Evolutionary conservation across 2,797 vertebrate genomes (phyloP), one percentile per base, ranked within the genome.

Genomic region (Poecilia picta): DNA sequence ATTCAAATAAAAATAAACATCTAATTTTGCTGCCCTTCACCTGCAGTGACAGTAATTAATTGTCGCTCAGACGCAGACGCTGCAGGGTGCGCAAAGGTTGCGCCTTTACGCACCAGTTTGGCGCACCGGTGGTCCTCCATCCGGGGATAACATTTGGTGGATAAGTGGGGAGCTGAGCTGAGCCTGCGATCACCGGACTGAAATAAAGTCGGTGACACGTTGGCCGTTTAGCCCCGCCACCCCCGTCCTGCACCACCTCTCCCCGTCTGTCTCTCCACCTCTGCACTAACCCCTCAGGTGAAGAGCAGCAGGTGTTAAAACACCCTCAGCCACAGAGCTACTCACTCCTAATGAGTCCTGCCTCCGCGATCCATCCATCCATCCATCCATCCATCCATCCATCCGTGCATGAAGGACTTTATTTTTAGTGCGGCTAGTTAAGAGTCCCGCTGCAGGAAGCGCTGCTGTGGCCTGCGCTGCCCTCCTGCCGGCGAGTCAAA

Each of bases 361-460:
- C 90, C 90, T 89, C 91, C 81, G 79, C 87, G 88, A 89, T 85
- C 85, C 90, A 90, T 81, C 86, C 90, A 89, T 81, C 88, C 88
- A 33, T 33, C 33, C 33, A 33, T 33, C 33, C 33, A 33, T 33
- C 33, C 33, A 89, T 85, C 85, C 90, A 90, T 81, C 86, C 90
- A 89, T 81, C 88, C 88, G 88, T 91, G 91, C 89, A 85, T 91
- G 83, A 84, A 91, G 85, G 85, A 87, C 90, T 88, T 96, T 93
- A 93, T 87, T 97, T 97, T 95, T 94, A 97, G 95, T 92, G 95
- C 92, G 94, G 96, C 41, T 95, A 96, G 91, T 97, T 96, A 84
- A 97, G 96, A 75, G 93, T 94, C 80, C 86, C 94, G 81, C 80
- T 53, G 82, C 82, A 71, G 84, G 79, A 84, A 73, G 74, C 76